Evolutionary conservation across 2,113 vertebrate genomes (phyloP), one percentile per base, ranked within the genome.

Genomic region (Pandion haliaetus): DNA sequence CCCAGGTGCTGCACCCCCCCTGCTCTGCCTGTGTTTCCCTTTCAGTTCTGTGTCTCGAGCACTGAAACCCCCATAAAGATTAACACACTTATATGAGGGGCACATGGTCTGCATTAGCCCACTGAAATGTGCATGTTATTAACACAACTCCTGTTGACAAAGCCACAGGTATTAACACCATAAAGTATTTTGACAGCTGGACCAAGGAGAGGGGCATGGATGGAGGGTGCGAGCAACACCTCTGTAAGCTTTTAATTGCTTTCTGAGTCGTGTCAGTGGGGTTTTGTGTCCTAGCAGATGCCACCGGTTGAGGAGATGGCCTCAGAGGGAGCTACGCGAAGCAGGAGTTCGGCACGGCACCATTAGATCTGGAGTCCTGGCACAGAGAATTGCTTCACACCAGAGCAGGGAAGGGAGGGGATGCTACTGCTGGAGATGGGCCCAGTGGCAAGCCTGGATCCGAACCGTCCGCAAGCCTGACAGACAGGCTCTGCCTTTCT

Each of bases 161-260:
- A 97, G 96, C 90, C 74, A 9, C 92, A 90, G 94, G 86, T 87
- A 96, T 97, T 97, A 97, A 88, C 95, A 88, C 93, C 95, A 59
- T 97, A 97, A 96, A 96, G 62, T 94, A 93, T 82, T n/a, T 42
- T 72, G 97, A 96, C 97, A 97, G 92, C 93, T 73, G 97, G 95
- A 65, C 86, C 55, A 6, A 59, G 81, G 66, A 3, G 65, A 18
- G n/a, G 38, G 63, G 34, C 84, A 79, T 0, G 18, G 82, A 10
- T 2, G 0, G 50, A 38, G 77, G 80, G 67, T 5, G 54, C 11
- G 2, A 86, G 71, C 79, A 28, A 86, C 96, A 95, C 92, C 95
- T 90, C 86, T 4, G 78, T 2, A 17, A 83, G 78, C 63, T 52
- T 70, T 81, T 76, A 94, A 94, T 90, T 79, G 93, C 40, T 83